These are phyloP conservation scores for Heliconius ethilla DNA, from an alignment of 2,888 invertebrate species.

Conservation along the genomic window DNA sequence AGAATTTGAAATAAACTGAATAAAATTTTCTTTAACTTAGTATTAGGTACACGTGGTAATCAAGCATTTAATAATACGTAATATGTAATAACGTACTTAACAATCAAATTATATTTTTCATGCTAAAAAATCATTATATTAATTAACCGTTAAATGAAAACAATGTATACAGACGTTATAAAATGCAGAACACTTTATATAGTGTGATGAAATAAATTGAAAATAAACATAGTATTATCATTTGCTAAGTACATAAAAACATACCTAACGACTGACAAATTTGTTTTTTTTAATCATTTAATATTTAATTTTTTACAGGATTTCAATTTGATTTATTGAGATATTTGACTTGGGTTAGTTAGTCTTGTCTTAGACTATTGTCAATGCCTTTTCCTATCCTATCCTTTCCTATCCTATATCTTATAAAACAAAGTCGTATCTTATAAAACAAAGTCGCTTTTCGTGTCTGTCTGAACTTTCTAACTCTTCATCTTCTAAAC, in stretches of 20 bases:
- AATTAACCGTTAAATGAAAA: constrained; percentile 14
- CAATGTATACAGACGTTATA: background rate
- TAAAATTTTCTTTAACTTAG: background rate
- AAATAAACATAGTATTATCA: background rate
- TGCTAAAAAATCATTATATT: background rate
- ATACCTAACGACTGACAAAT: no score
- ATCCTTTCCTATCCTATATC: no score
- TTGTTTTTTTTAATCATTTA: background rate
- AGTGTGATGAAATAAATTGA: constrained; percentile 4
- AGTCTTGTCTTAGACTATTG: background rate
- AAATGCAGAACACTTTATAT: background rate
- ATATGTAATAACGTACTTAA: constrained; percentile 2
- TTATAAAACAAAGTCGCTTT: no score
- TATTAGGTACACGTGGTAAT: background rate
- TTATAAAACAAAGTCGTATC: no score
- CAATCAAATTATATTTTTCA: constrained; percentile 8
- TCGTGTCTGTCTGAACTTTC: no score
- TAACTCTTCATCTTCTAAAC: no score
- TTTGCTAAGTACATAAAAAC: background rate
- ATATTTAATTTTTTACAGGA: background rate
- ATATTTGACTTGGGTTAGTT: background rate
- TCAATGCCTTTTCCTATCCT: background rate
- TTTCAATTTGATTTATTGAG: background rate
- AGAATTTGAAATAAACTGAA: background rate
- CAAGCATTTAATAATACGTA: constrained; percentile 7